phyloP scores from a whole-genome alignment of 2,888 invertebrate species.

The Cordylochernes scorpioides region DNA sequence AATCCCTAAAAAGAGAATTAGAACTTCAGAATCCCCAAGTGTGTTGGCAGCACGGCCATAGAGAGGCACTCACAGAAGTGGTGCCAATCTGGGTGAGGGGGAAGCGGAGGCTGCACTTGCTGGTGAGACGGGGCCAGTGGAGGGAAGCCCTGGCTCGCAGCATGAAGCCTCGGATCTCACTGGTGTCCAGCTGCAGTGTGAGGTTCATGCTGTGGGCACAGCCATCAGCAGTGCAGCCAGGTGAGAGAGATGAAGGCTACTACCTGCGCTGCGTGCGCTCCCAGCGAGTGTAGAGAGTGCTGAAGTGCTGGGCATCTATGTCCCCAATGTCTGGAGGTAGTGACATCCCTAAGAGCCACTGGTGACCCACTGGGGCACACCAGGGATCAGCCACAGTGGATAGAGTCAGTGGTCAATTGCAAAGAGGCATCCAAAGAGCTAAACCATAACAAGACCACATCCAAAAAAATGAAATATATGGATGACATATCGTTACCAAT shows the following conservation, averaged over 20 bases:
- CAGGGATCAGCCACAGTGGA: too few species aligned
- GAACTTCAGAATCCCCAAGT: too few species aligned
- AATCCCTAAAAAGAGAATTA: too few species aligned
- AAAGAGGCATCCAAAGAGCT: too few species aligned
- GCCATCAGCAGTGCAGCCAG: not conserved
- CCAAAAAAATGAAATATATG: too few species aligned
- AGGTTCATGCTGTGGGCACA: constrained; percentile 32
- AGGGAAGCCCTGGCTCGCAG: constrained; percentile 37
- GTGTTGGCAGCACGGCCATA: too few species aligned
- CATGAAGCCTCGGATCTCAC: constrained; percentile 35
- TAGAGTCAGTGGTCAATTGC: too few species aligned
- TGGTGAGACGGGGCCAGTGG: constrained; percentile 34
- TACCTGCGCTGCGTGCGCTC: not conserved
- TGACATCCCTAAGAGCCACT: constrained; percentile 37
- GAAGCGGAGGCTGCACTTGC: constrained; percentile 30
- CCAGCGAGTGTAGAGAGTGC: too few species aligned
- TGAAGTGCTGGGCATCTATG: constrained; percentile 38
- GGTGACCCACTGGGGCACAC: constrained; percentile 29
- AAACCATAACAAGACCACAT: too few species aligned
- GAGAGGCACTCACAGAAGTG: constrained; percentile 27
- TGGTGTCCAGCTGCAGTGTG: constrained; percentile 46
- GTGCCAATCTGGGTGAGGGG: constrained; percentile 47
- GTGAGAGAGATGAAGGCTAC: not conserved
- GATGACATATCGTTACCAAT: too few species aligned
- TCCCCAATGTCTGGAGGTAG: constrained; percentile 38